A percentile compares a stretch with the other conserved stretches of the same genome.
These are phyloP conservation scores for Atta texana DNA, from an alignment of 1,140 invertebrate genomes.

Conservation along the genomic window DNA sequence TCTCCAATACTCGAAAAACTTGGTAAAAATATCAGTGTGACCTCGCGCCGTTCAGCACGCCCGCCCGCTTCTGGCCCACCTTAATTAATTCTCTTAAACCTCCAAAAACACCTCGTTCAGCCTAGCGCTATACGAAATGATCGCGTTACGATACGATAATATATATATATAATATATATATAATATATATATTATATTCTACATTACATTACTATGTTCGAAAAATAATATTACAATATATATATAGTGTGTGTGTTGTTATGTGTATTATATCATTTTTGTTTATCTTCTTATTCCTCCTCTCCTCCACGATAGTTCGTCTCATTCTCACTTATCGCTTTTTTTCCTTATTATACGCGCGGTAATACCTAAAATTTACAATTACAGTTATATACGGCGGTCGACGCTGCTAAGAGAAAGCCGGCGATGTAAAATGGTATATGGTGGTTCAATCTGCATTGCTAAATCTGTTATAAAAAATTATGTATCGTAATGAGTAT, in stretches of 20 bases:
- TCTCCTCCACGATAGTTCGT: slow-evolving; percentile 61
- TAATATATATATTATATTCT: slow-evolving; percentile 82
- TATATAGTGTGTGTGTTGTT: slow-evolving; percentile 75
- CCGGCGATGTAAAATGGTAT: slow-evolving; percentile 33
- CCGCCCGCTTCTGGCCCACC: slow-evolving; percentile 72
- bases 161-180: slow-evolving; percentile 81
- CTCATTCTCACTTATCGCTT: slow-evolving; percentile 62
- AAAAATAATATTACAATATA: slow-evolving; percentile 87
- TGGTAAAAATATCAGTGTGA: slow-evolving; percentile 81
- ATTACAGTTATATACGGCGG: slow-evolving; percentile 73
- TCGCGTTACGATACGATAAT: slow-evolving; percentile 76
- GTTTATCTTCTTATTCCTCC: slow-evolving; percentile 70
- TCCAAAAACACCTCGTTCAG: slow-evolving; percentile 75
- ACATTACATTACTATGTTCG: slow-evolving; percentile 85
- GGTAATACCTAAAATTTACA: slow-evolving; percentile 81
- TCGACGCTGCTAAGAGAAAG: slow-evolving; percentile 70
- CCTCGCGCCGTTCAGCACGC: slow-evolving; percentile 70
- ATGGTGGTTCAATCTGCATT: slow-evolving; percentile 4
- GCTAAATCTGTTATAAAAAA: slow-evolving; percentile 65
- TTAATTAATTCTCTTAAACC: slow-evolving; percentile 77
- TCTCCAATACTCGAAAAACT: slow-evolving; percentile 79
- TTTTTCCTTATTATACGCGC: slow-evolving; percentile 78
- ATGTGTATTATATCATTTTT: slow-evolving; percentile 78
- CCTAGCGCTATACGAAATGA: slow-evolving; percentile 80
- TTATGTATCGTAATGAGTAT: slow-evolving; percentile 51